Percentiles rank a stretch among this genome's conserved stretches.
Evolutionary conservation across 2,888 invertebrate species (phyloP).

Genomic region (Agrochola circellaris): DNA sequence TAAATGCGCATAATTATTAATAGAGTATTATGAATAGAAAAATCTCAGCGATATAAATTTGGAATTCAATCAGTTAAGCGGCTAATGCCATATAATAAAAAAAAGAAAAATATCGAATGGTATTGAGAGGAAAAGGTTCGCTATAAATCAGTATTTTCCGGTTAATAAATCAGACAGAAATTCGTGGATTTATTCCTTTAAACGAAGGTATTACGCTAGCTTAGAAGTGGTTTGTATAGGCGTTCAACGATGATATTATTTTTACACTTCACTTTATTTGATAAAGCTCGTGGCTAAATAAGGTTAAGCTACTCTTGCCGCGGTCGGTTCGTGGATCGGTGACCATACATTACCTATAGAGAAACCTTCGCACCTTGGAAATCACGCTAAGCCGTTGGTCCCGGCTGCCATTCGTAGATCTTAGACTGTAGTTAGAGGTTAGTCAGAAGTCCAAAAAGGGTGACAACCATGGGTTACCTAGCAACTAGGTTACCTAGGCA

Average conservation of each 20-base stretch:
- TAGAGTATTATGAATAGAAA: background rate
- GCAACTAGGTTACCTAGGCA: too few relatives aligned
- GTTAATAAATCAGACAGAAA: slow-evolving; percentile 75
- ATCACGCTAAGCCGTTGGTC: too few relatives aligned
- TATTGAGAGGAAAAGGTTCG: slow-evolving; percentile 67
- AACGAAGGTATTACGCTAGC: slow-evolving; percentile 62
- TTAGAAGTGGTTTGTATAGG: slow-evolving; percentile 41
- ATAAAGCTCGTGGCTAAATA: background rate
- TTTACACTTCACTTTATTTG: slow-evolving; percentile 6
- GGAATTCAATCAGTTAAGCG: slow-evolving; percentile 48
- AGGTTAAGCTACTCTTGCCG: too few relatives aligned
- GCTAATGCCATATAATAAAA: slow-evolving; percentile 35
- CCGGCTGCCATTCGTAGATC: too few relatives aligned
- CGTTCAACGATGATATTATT: slow-evolving; percentile 20
- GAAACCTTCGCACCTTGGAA: too few relatives aligned
- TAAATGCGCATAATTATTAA: background rate
- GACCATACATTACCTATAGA: too few relatives aligned
- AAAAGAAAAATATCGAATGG: slow-evolving; percentile 63
- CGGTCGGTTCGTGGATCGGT: too few relatives aligned
- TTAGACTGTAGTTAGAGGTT: too few relatives aligned
- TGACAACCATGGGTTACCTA: too few relatives aligned
- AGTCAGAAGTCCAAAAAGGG: too few relatives aligned
- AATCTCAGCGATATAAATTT: slow-evolving; percentile 30
- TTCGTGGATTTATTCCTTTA: slow-evolving; percentile 68
- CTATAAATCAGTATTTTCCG: slow-evolving; percentile 77